A percentile compares a stretch with the other conserved stretches of the same genome.
These are phyloP conservation scores for Datnioides undecimradiatus DNA, from an alignment of 2,113 vertebrate genomes.

Conservation along the genomic window DNA sequence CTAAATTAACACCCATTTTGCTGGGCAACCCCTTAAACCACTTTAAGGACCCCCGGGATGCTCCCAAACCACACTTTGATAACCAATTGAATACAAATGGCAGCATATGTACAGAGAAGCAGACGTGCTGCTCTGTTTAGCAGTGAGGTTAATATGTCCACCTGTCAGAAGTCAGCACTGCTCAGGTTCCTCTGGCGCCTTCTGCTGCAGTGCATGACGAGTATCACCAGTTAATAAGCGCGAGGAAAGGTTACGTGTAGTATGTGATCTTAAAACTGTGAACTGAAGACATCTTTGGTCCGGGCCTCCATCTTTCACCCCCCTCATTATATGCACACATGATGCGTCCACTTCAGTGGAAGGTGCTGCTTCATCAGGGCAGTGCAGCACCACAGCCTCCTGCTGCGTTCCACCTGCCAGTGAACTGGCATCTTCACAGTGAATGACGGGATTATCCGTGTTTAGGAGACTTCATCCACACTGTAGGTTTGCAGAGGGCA, in stretches of 20 bases:
- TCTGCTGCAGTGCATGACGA: background rate
- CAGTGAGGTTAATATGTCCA: too few species aligned
- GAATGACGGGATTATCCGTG: background rate
- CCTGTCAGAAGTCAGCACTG: background rate
- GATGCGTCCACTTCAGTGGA: background rate
- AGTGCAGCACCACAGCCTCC: background rate
- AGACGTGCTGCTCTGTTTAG: too few species aligned
- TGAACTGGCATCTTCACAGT: background rate
- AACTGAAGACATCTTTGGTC: background rate
- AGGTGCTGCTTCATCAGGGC: background rate
- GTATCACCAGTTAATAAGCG: background rate
- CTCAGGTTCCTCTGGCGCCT: conserved; percentile 11
- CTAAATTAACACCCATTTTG: too few species aligned
- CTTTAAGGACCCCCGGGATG: too few species aligned
- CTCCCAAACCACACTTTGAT: too few species aligned
- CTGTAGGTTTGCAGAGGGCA: background rate
- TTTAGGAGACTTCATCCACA: background rate
- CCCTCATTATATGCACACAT: background rate
- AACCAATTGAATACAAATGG: too few species aligned
- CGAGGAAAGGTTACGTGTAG: background rate
- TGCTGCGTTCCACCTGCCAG: background rate
- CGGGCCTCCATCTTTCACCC: background rate
- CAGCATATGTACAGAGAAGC: background rate
- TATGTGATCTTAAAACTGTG: background rate
- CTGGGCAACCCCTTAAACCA: too few species aligned